Percentiles rank a stretch among this genome's conserved stretches.
phyloP scores from a whole-genome alignment of 2,113 vertebrate genomes.

The Tupaia chinensis region DNA sequence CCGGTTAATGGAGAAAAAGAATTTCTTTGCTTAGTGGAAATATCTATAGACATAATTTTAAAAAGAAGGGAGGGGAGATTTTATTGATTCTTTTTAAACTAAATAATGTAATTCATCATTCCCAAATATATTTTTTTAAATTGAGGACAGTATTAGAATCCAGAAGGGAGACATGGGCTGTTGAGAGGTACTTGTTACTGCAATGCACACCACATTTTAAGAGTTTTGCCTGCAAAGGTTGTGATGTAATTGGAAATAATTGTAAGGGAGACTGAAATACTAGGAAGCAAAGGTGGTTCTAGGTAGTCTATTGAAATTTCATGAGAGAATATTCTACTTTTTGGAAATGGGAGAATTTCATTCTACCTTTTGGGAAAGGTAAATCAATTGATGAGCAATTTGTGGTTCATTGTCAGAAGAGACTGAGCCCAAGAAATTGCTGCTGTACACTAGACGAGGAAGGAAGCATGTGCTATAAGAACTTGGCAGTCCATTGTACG shows the following conservation, averaged over 20 bases:
- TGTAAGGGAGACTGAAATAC: conserved; percentile 38
- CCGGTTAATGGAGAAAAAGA: background rate
- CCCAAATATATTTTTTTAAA: conserved; percentile 54
- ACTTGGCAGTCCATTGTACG: background rate
- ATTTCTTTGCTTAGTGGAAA: background rate
- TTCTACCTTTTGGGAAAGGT: background rate
- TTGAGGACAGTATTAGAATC: conserved; percentile 17
- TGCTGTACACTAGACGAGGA: background rate
- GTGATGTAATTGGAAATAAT: background rate
- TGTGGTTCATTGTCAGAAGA: background rate
- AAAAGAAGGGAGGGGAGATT: background rate
- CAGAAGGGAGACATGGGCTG: background rate
- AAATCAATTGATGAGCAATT: background rate
- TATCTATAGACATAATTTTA: conserved; percentile 53
- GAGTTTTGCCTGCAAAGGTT: background rate
- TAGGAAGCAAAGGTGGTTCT: background rate
- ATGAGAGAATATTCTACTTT: background rate
- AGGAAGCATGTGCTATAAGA: background rate
- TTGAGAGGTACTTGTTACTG: background rate
- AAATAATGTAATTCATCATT: conserved; percentile 63
- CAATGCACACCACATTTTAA: background rate
- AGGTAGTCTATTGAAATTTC: background rate
- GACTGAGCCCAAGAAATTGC: background rate
- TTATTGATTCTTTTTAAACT: conserved; percentile 50
- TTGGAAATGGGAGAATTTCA: background rate